Base-by-base conservation (phyloP, 1,140 invertebrate species). In the Ylistrum balloti region DNA sequence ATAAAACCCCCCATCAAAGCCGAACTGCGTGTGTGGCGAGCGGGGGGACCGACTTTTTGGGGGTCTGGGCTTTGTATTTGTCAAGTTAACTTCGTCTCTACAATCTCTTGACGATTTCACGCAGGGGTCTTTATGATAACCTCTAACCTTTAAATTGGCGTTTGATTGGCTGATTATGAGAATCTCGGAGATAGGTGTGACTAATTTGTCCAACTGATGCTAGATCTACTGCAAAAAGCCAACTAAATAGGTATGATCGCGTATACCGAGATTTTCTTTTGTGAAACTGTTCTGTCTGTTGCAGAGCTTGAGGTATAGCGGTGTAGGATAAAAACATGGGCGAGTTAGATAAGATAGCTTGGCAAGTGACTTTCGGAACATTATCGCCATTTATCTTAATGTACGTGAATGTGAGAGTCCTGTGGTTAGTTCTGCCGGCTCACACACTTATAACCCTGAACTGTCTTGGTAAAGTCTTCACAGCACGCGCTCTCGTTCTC, bases 331-430 rank as follows among this genome's bases (percentile, higher is more conserved):
- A 74, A 74, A 74, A 74, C 56, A n/a, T 74, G 56, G n/a, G 20
- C 15, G n/a, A 28, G 56, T n/a, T 28, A 74, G 56, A 74, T 74
- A 74, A 74, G 56, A 74, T 74, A 74, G n/a, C 22, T 74, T 74
- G 56, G 56, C 56, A 74, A 74, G n/a, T 74, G n/a, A 74, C n/a
- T 74, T 17, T 17, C 15, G 17, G 56, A 74, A 74, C 56, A 74
- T 74, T 74, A 74, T 74, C 56, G 56, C 56, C 56, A 74, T 74
- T 74, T 74, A 74, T 74, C 56, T 74, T 74, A 74, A 74, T 74
- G 56, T 74, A n/a, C n/a, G 56, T 74, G 56, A 74, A 74, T 74
- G 56, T 11, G 56, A 74, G 56, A 74, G 56, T 74, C 56, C 56
- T 74, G 56, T 74, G 56, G 56, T 74, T 74, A 5, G 3, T 9